A percentile compares a stretch with the other conserved stretches of the same genome.
phyloP scores from a whole-genome alignment of 2,888 invertebrate species.

The Unio delphinus region DNA sequence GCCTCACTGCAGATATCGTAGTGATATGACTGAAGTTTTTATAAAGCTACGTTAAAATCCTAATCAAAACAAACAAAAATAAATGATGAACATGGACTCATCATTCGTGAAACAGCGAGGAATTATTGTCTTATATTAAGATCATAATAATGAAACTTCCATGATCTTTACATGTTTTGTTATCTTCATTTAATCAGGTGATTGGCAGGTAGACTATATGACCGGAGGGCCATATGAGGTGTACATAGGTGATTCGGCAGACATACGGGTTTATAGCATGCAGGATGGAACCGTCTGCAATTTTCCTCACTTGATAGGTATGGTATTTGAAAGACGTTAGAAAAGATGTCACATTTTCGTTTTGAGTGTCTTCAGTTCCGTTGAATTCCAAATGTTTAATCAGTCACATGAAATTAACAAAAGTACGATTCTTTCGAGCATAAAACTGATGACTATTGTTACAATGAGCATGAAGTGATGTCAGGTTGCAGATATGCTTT shows the following conservation, averaged over 20 bases:
- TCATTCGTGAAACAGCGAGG: no score
- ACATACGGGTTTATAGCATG: slow-evolving; percentile 59
- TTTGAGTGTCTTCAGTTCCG: not conserved
- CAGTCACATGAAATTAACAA: not conserved
- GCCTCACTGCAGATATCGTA: no score
- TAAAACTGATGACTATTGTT: not conserved
- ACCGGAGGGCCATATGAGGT: slow-evolving; percentile 59
- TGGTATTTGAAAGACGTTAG: not conserved
- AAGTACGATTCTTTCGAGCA: not conserved
- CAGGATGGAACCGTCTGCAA: slow-evolving; percentile 58
- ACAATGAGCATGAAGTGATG: not conserved
- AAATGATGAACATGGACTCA: no score
- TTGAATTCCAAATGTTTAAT: not conserved
- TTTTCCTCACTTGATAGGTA: slow-evolving; percentile 55
- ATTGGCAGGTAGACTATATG: slow-evolving; percentile 64
- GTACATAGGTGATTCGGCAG: slow-evolving; percentile 50
- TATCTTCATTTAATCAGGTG: slow-evolving; percentile 36
- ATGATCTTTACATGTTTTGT: no score
- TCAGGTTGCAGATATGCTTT: no score
- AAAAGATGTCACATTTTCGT: not conserved
- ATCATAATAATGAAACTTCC: no score
- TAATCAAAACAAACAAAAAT: no score
- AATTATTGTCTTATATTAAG: no score
- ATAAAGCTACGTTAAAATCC: no score
- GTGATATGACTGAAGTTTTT: no score